phyloP scores from a whole-genome alignment of 2,797 vertebrate genomes.

The Glossophaga mutica region DNA sequence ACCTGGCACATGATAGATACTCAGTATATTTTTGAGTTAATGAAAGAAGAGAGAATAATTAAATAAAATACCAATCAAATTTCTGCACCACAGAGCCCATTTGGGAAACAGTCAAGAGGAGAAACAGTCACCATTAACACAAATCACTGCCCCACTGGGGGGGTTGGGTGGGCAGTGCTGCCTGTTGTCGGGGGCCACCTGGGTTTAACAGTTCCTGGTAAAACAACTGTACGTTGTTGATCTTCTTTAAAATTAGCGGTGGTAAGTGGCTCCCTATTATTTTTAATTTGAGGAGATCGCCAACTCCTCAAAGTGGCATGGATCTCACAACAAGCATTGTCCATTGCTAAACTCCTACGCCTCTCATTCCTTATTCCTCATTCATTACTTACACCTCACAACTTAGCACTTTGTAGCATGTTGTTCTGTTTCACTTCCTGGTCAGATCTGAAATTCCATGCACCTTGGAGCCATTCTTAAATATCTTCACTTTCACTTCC shows the following conservation, averaged over 20 bases:
- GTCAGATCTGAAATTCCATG: background rate
- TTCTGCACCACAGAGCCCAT: background rate
- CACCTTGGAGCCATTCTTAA: background rate
- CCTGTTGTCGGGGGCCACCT: background rate
- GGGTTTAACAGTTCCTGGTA: background rate
- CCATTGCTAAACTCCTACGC: background rate
- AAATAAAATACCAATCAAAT: background rate
- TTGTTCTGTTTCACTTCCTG: background rate
- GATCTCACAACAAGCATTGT: background rate
- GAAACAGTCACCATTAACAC: background rate
- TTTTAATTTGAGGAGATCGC: background rate
- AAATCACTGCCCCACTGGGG: background rate
- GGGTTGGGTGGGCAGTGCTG: background rate
- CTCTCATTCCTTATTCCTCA: background rate
- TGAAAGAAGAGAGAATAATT: background rate
- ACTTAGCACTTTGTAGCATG: background rate
- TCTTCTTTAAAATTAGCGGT: background rate
- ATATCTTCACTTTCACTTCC: background rate
- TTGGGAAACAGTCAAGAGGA: conserved; percentile 25
- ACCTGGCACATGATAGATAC: background rate
- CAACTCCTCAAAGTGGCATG: background rate
- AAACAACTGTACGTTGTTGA: background rate
- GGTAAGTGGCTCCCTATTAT: background rate
- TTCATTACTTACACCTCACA: background rate
- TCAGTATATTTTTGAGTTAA: background rate